These are phyloP conservation scores for Pipistrellus pygmaeus DNA, from an alignment of 2,797 vertebrate species.

Conservation along the genomic window DNA sequence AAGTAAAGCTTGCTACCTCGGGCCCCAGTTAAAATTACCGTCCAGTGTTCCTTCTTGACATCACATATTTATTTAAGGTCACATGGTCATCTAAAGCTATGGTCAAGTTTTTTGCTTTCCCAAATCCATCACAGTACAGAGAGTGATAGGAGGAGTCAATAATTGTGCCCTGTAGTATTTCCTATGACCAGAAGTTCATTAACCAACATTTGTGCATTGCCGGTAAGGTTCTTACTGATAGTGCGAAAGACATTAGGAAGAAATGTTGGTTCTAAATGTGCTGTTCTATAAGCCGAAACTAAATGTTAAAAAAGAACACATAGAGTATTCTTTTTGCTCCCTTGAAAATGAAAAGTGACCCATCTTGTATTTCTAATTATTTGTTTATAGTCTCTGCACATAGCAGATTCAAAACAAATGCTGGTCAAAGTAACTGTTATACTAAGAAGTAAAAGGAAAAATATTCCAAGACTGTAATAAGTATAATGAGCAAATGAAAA, in stretches of 20 bases:
- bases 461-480: not conserved
- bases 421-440: not conserved
- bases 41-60: constrained; percentile 68
- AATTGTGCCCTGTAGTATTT: constrained; percentile 76
- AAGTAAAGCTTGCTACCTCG: constrained; percentile 74
- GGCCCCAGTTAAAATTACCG: constrained; percentile 66
- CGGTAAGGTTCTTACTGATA: constrained; percentile 86
- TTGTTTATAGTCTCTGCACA: not conserved
- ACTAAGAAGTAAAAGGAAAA: not conserved
- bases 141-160: constrained; percentile 71
- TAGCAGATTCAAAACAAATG: not conserved
- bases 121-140: constrained; percentile 68
- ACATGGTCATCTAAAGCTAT: constrained; percentile 69
- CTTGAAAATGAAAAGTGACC: not conserved
- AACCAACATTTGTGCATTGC: constrained; percentile 77
- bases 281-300: constrained; percentile 67
- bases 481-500: not conserved
- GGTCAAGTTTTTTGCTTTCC: constrained; percentile 74
- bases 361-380: not conserved
- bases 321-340: not conserved
- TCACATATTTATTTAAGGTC: constrained; percentile 81
- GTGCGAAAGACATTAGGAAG: constrained; percentile 79
- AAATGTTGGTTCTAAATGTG: constrained; percentile 73
- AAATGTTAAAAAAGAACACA: not conserved
- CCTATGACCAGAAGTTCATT: constrained; percentile 87